A percentile compares a stretch with the other conserved stretches of the same genome.
phyloP scores from a whole-genome alignment of 2,888 invertebrate genomes.

The Hyppa rectilinea region DNA sequence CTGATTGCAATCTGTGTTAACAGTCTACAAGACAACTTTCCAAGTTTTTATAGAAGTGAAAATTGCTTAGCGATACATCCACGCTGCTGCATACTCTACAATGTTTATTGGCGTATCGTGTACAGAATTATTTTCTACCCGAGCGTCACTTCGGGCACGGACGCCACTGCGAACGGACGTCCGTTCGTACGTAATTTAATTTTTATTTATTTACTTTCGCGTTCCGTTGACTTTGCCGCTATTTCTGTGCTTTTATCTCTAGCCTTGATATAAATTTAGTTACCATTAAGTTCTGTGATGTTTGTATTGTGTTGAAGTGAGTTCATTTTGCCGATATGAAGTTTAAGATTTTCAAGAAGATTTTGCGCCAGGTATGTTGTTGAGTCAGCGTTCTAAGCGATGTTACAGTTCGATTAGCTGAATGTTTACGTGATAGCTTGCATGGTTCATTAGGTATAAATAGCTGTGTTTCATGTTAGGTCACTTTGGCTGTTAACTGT shows the following conservation, averaged over 20 bases:
- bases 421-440: slow-evolving; percentile 51
- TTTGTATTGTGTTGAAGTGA: slow-evolving; percentile 68
- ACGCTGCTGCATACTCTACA: slow-evolving; percentile 44
- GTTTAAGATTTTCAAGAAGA: slow-evolving; percentile 87
- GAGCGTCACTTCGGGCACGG: slow-evolving; percentile 64
- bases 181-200: slow-evolving; percentile 40
- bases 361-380: slow-evolving; percentile 81
- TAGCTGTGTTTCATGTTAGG: slow-evolving; percentile 38
- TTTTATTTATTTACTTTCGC: slow-evolving; percentile 69
- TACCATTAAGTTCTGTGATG: slow-evolving; percentile 71
- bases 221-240: slow-evolving; percentile 65
- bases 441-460: slow-evolving; percentile 44
- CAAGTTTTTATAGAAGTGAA: slow-evolving; percentile 66
- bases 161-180: slow-evolving; percentile 66
- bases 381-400: slow-evolving; percentile 62
- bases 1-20: slow-evolving; percentile 41
- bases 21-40: slow-evolving; percentile 55
- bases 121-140: slow-evolving; percentile 63
- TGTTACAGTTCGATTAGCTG: slow-evolving; percentile 55
- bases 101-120: slow-evolving; percentile 57
- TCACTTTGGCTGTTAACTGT: slow-evolving; percentile 24
- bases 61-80: slow-evolving; percentile 56
- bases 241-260: slow-evolving; percentile 70
- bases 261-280: slow-evolving; percentile 73
- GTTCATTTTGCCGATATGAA: slow-evolving; percentile 76